Evolutionary conservation across 2,888 invertebrate species (phyloP).

Genomic region (Megaustenia siamemsis): DNA sequence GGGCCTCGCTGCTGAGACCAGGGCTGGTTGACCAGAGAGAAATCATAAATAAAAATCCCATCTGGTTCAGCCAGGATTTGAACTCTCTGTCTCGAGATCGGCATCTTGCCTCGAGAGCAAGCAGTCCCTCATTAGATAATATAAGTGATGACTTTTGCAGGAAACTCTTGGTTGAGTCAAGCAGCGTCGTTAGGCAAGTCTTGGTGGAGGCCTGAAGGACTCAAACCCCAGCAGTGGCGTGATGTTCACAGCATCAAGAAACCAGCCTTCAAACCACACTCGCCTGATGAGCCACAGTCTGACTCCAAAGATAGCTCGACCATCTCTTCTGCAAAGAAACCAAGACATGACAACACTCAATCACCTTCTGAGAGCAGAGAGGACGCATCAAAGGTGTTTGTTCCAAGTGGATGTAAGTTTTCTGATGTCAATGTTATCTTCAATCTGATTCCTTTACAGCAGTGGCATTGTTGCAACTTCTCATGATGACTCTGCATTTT

Average conservation of each 20-base stretch:
- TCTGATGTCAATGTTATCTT: no score
- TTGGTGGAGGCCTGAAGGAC: constrained; percentile 60
- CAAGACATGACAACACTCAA: not conserved
- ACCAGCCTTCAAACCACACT: constrained; percentile 42
- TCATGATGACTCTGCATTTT: no score
- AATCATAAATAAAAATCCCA: no score
- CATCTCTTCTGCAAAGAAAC: not conserved
- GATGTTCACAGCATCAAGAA: constrained; percentile 53
- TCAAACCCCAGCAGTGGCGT: constrained; percentile 56
- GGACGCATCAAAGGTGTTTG: not conserved
- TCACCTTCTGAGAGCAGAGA: not conserved
- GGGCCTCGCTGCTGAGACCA: no score
- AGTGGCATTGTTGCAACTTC: no score
- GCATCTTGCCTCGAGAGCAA: no score
- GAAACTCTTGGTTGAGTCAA: constrained; percentile 33
- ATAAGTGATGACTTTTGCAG: no score
- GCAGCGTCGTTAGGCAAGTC: constrained; percentile 48
- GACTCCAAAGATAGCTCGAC: not conserved
- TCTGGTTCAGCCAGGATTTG: no score
- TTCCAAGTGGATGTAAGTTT: constrained; percentile 38
- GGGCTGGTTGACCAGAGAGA: no score
- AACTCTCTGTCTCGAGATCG: no score
- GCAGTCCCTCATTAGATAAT: no score
- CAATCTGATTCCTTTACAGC: no score
- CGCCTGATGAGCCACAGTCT: not conserved